A percentile compares a stretch with the other conserved stretches of the same genome.
These are phyloP conservation scores for Ptilorrhoa leucosticta DNA, from an alignment of 2,113 vertebrate genomes.

Conservation along the genomic window DNA sequence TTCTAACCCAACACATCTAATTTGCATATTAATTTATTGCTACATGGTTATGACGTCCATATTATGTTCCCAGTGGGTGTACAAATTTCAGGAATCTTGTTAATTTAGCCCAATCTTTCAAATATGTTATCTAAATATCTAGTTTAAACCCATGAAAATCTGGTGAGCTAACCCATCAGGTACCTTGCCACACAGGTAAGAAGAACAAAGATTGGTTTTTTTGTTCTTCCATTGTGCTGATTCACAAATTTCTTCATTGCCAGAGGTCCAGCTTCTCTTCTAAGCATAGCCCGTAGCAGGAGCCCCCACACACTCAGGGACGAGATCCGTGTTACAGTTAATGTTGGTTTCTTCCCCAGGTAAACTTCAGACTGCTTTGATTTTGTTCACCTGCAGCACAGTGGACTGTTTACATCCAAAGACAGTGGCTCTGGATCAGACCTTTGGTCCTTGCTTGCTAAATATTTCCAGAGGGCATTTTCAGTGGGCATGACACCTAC, in stretches of 20 bases:
- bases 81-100: not conserved
- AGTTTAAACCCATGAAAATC: not conserved
- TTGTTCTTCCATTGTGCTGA: not conserved
- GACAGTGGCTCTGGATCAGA: not conserved
- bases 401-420: not conserved
- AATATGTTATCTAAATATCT: not conserved
- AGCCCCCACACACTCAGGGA: fast-evolving
- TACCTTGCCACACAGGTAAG: not conserved
- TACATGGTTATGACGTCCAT: not conserved
- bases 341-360: not conserved
- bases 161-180: not conserved
- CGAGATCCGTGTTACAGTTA: fast-evolving
- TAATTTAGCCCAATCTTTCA: not conserved
- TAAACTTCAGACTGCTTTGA: not conserved
- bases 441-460: not conserved
- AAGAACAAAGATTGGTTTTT: not conserved
- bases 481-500: fast-evolving
- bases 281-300: not conserved
- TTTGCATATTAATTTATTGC: not conserved
- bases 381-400: not conserved
- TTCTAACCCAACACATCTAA: not conserved
- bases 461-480: not conserved
- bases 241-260: not conserved
- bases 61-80: not conserved
- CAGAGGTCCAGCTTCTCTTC: not conserved